Base-by-base conservation (phyloP, 2,797 vertebrate genomes). In the Triplophysa bombifrons region DNA sequence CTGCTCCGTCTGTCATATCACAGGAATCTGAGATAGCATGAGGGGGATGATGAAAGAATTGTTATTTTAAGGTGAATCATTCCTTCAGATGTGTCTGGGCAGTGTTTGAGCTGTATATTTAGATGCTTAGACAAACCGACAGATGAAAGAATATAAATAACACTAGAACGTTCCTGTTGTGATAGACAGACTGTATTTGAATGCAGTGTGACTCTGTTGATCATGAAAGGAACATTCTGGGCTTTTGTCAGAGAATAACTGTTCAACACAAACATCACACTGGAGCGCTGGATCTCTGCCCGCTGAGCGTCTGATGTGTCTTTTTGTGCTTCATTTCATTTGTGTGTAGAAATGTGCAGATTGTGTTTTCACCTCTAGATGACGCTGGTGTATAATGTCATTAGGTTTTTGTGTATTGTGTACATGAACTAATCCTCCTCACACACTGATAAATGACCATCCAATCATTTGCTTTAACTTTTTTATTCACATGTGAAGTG, bases 291-390 rank as follows among this genome's bases (percentile, higher is more conserved):
- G 16, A 17, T 50, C 3, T 41, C 9, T 41, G 41, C 41, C 10
- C 1, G 10, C 41, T 2, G 9, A 48, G 11, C 11, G 3, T 48
- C 13, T 48, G 46, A 14, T 12, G 14, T 11, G 12, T 46, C 44
- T 46, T 11, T 14, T 53, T 53, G 16, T 53, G 51, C 17, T 53
- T 53, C 6, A 53, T n/a, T 17, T 7, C 2, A 9, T n/a, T 7
- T 53, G 51, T 51, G 48, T 50, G 48, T 50, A 38, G 7, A 38
- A 38, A 51, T 51, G 50, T 51, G 20, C 48, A 65, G 22, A 72
- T 72, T 30, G 46, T 80, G 48, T 58, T 22, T 44, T n/a, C 7
- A 73, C 63, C 78, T 78, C 16, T 60, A 85, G 68, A 44, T 44
- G 61, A 70, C 51, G 78, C 46, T 64, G 71, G 61, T 19, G 7